Percentiles rank a stretch among this genome's conserved stretches.
phyloP scores from a whole-genome alignment of 2,113 vertebrate genomes.

The Diadophis punctatus region DNA sequence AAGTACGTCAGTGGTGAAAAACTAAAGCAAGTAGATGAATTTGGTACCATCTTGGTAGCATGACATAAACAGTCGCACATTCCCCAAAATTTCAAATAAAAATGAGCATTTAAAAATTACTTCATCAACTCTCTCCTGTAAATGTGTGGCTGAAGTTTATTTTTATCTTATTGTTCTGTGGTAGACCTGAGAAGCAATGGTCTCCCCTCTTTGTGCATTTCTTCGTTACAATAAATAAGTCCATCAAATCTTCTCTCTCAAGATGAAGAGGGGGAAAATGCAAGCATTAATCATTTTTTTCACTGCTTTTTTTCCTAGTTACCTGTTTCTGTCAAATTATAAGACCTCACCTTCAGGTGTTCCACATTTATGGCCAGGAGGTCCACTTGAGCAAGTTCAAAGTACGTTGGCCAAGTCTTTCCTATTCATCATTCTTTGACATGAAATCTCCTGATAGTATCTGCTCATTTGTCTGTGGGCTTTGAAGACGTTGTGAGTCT shows the following conservation, averaged over 20 bases:
- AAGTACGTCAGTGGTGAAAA: background rate
- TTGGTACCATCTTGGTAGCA: background rate
- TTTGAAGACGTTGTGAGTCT: slow-evolving; percentile 56
- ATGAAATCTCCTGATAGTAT: slow-evolving; percentile 58
- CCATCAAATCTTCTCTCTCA: background rate
- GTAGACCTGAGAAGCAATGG: background rate
- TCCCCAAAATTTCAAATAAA: background rate
- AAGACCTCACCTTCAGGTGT: slow-evolving; percentile 21
- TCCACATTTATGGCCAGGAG: background rate
- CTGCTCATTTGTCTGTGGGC: slow-evolving; percentile 61
- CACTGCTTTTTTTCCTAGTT: slow-evolving; percentile 14
- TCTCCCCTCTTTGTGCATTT: background rate
- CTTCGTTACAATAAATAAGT: background rate
- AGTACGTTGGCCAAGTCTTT: slow-evolving; percentile 16
- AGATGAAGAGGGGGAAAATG: background rate
- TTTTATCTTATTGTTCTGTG: background rate
- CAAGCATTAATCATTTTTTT: slow-evolving; percentile 2
- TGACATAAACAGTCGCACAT: background rate
- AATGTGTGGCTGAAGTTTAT: background rate
- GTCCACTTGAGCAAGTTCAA: slow-evolving; percentile 40
- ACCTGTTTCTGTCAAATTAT: slow-evolving; percentile 3
- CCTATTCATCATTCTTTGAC: slow-evolving; percentile 64
- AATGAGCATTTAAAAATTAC: background rate
- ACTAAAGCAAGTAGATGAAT: background rate
- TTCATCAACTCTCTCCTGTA: background rate